Conservation (phyloP, 2,888 invertebrate genomes). For the Eucriotettix oculatus region DNA sequence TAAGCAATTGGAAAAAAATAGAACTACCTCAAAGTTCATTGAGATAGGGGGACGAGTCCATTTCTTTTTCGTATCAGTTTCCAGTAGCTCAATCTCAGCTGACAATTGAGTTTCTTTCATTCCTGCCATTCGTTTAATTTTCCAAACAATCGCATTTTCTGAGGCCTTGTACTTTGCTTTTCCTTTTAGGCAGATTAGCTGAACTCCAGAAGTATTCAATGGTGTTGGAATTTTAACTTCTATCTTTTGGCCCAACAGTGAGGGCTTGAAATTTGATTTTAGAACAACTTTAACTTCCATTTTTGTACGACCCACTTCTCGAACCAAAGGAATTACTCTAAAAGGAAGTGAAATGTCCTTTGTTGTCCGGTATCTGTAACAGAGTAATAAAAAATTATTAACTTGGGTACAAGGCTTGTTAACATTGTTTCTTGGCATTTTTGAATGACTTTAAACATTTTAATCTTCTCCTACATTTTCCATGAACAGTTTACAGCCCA, state of each 20-base stretch:
- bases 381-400: neutral
- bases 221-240: constrained; percentile 99
- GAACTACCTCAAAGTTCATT: constrained; percentile 92
- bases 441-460: too few species aligned
- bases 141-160: constrained; percentile 96
- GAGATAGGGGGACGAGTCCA: constrained; percentile 99
- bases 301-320: constrained; percentile 95
- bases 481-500: too few species aligned
- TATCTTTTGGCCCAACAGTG: constrained; percentile 94
- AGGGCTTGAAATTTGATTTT: constrained; percentile 98
- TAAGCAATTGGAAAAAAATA: neutral
- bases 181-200: constrained; percentile 95
- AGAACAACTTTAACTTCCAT: constrained; percentile 99
- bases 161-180: constrained; percentile 99
- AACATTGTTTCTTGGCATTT: too few species aligned
- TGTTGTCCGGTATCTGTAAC: constrained; percentile 82
- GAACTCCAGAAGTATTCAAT: constrained; percentile 95
- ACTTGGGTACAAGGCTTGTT: too few species aligned
- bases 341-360: constrained; percentile 99
- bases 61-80: constrained; percentile 98
- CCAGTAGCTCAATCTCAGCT: constrained; percentile 95
- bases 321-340: constrained; percentile 94
- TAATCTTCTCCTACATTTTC: too few species aligned
- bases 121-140: constrained; percentile 86
- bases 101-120: constrained; percentile 99